Conservation (phyloP, 2,888 invertebrate species). For the Formica aserva region DNA sequence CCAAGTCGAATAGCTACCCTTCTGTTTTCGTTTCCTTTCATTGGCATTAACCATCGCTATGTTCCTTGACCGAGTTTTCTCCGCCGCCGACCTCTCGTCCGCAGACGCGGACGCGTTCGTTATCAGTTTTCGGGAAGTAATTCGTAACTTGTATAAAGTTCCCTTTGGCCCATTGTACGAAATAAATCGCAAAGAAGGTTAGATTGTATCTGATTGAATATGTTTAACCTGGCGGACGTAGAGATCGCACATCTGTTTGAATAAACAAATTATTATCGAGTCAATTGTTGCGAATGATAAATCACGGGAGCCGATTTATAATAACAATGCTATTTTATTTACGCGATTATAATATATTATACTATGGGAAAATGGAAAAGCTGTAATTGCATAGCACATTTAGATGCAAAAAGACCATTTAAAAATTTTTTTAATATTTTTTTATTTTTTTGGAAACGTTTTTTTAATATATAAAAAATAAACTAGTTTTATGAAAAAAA, state of each 20-base stretch:
- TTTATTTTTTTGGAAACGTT: neutral
- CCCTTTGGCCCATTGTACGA: neutral
- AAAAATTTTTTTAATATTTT: neutral
- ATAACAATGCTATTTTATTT: neutral
- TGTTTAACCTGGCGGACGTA: neutral
- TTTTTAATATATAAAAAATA: neutral
- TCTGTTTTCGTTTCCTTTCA: slow-evolving; percentile 44
- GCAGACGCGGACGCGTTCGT: slow-evolving; percentile 32
- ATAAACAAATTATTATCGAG: slow-evolving; percentile 5
- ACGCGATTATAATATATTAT: neutral
- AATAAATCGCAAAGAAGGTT: slow-evolving; percentile 37
- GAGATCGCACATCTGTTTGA: neutral
- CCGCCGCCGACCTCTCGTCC: neutral
- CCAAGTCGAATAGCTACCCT: slow-evolving; percentile 62
- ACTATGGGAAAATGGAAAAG: neutral
- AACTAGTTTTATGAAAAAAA: neutral
- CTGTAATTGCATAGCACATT: neutral
- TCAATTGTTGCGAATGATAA: neutral
- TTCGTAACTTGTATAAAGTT: slow-evolving; percentile 25
- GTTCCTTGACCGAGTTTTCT: slow-evolving; percentile 47
- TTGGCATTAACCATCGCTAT: slow-evolving; percentile 35
- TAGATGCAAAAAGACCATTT: neutral
- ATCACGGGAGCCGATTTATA: neutral
- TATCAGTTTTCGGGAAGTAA: slow-evolving; percentile 52
- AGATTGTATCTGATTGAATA: neutral